Base-by-base conservation (phyloP, 1,140 invertebrate genomes). In the Drosophila tani region DNA sequence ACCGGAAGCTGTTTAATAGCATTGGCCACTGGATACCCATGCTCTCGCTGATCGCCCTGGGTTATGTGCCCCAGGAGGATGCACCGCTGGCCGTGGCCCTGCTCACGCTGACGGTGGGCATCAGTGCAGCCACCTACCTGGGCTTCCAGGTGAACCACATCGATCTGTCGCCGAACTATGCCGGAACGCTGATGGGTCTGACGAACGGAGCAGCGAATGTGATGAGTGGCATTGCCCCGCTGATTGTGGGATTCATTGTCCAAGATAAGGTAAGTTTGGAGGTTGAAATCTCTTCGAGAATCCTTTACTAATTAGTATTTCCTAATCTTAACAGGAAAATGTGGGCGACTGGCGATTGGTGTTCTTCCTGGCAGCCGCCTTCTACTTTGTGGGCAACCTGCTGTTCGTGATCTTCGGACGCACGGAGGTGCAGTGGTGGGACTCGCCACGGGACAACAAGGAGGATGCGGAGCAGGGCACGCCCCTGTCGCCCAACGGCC, bases 141-240 rank as follows among this genome's bases (percentile, higher is more conserved):
- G 97, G 97, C 14, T 94, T 94, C 77, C 93, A 95, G 83, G 94
- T 95, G 19, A 96, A 96, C 76, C 95, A 96, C 63, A 95, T 97
- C 74, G 96, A 97, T 92, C 94, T 97, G 76, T 95, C 96, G 9
- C 96, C 96, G 0, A 96, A 97, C 87, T 97, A 96, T 85, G 95
- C 96, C 2, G 96, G 96, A 35, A 95, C 95, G 0, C 86, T 97
- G 57, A 93, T 93, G 92, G 92, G 96, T 27, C 93, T 97, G 32
- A 96, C 96, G 27, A 97, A 97, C 91, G 96, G 96, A 45, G 93
- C 95, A 17, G 95, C 96, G 0, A 97, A 97, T 78, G 91, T 96
- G 12, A 95, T 96, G 71, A 96, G 95, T n/a, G 96, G 96, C 32
- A 81, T 96, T 19, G 96, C 95, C 17, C 97, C 96, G 2, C 91